Evolutionary conservation across 2,888 invertebrate genomes (phyloP).

Genomic region (Scaptomyza polygonia): DNA sequence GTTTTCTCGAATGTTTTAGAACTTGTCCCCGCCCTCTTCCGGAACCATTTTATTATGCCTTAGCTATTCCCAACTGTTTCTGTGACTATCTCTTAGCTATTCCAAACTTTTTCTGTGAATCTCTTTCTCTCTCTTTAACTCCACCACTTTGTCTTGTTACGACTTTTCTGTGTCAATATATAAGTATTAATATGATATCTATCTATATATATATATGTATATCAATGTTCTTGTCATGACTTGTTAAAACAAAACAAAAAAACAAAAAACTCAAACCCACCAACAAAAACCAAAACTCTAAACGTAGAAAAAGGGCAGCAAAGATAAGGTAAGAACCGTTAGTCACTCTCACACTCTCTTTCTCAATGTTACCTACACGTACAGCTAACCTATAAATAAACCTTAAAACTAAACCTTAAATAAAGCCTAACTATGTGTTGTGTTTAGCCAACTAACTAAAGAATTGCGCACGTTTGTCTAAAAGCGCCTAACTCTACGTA

Average conservation of each 20-base stretch:
- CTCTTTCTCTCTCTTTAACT: constrained; percentile 8
- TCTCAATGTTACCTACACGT: constrained; percentile 54
- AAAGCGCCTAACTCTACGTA: constrained; percentile 58
- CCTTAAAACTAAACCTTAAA: constrained; percentile 19
- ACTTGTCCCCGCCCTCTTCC: constrained; percentile 25
- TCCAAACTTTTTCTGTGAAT: constrained; percentile 21
- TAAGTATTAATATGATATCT: constrained; percentile 67
- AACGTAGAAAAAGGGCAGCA: constrained; percentile 93
- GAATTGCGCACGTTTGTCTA: constrained; percentile 68
- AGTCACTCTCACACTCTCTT: constrained; percentile 43
- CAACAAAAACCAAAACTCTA: constrained; percentile 84
- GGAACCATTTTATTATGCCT: no score
- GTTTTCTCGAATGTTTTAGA: constrained; percentile 35
- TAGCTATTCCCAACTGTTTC: constrained; percentile 28
- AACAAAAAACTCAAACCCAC: constrained; percentile 79
- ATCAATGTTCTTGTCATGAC: constrained; percentile 79
- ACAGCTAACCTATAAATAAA: constrained; percentile 36
- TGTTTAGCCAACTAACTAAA: constrained; percentile 30
- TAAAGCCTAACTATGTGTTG: constrained; percentile 51
- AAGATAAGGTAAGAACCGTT: constrained; percentile 90
- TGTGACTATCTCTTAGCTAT: constrained; percentile 29
- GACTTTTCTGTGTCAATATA: constrained; percentile 60
- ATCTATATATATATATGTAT: constrained; percentile 60
- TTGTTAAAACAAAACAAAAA: constrained; percentile 59
- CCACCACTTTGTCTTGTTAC: constrained; percentile 31